Base-by-base conservation (phyloP, 2,113 vertebrate genomes). In the Myrmecobius fasciatus region DNA sequence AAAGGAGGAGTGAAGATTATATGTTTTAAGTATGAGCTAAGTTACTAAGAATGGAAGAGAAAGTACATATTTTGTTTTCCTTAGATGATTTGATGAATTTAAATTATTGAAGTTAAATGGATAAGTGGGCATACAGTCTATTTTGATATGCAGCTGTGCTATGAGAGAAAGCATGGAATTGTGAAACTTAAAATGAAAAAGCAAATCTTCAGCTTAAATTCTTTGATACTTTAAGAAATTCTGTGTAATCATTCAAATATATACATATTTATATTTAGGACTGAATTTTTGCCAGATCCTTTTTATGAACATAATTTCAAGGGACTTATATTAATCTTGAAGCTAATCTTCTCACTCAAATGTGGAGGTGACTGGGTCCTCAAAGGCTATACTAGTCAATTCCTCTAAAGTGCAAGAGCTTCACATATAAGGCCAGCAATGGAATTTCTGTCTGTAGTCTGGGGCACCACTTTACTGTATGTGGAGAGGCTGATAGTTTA, bases 1-100 rank as follows among this genome's bases (percentile, higher is more conserved):
- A 83, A 83, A 83, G 67, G 49, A 3, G 17, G 60, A 95, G 91
- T 17, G 20, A 92, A 90, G n/a, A 83, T 83, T 90, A 14, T 75
- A 54, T 83, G n/a, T 92, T 95, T 95, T 51, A 94, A 91, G 94
- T 95, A 52, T 7, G 90, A 67, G 31, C 91, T 56, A 60, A 88
- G 47, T 3, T 92, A 96, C 88, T 90, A 20, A 51, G 60, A 92
- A 28, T 67, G 89, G 54, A 89, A 14, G 22, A 92, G 94, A 83
- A 94, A 83, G 10, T 46, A 5, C 25, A 11, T 54, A 93, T 91
- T 83, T 83, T 83, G n/a, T 60, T 95, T 90, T 26, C 9, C 46
- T 89, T 52, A 91, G 0, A 8, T n/a, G 88, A 94, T 25, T 92
- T 90, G 25, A 89, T 60, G 36, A 83, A 83, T n/a, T 83, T 83